Evolutionary conservation across 35 echinoderm and acorn worm species (phyloP).

Genomic region (Hemicentrotus pulcherrimus): DNA sequence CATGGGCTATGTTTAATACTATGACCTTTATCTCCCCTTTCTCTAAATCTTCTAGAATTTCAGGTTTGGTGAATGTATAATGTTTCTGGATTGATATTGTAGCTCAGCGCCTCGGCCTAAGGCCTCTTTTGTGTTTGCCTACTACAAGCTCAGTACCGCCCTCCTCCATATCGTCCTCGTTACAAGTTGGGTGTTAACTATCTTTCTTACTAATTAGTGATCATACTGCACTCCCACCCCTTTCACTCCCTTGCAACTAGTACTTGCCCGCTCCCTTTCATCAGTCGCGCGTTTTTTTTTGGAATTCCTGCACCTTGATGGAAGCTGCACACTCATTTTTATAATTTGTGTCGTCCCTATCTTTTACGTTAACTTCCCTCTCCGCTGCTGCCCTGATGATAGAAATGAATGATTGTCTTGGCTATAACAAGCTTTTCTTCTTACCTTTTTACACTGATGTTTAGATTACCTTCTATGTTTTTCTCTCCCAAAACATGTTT

Average conservation of each 20-base stretch:
- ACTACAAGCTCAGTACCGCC: neutral
- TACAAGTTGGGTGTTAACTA: conserved; percentile 25
- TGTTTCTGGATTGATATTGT: neutral
- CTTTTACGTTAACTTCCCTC: neutral
- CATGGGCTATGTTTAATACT: neutral
- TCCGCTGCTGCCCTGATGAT: neutral
- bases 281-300: neutral
- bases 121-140: neutral
- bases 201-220: conserved; percentile 48
- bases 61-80: neutral
- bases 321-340: neutral
- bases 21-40: neutral
- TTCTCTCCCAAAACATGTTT: conserved; percentile 15
- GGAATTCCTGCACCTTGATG: neutral
- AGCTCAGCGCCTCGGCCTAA: neutral
- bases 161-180: conserved; percentile 18
- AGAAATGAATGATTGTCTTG: neutral
- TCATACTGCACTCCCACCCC: neutral
- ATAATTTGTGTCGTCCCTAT: neutral
- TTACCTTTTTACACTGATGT: conserved; percentile 23
- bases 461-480: conserved; percentile 21
- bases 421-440: conserved; percentile 6
- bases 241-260: neutral
- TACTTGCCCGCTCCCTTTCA: conserved; percentile 11
- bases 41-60: neutral